Conservation (phyloP, 2,113 vertebrate species). For the Dipodomys ordii region DNA sequence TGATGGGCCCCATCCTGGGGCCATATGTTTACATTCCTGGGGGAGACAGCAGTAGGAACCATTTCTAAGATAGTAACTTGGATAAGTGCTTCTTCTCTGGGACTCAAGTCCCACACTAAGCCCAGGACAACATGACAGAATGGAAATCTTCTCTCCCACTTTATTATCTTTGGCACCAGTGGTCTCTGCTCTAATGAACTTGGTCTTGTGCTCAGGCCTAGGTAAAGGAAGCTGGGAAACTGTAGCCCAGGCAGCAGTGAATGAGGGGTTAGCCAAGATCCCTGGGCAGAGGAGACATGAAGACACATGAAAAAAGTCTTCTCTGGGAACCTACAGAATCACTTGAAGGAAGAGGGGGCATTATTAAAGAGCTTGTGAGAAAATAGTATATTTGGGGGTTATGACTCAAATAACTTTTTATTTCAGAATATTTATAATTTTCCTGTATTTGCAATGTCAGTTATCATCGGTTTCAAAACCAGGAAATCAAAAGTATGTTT, state of each 20-base stretch:
- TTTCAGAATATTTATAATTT: slow-evolving; percentile 20
- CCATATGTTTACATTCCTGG: not conserved
- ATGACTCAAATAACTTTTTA: not conserved
- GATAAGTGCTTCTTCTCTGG: not conserved
- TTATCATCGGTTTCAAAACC: slow-evolving; percentile 14
- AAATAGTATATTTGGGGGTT: not conserved
- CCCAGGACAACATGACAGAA: not conserved
- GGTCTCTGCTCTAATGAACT: not conserved
- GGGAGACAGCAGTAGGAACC: not conserved
- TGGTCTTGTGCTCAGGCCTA: accelerated
- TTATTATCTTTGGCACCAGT: too few relatives aligned
- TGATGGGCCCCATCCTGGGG: too few relatives aligned
- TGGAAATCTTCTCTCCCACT: not conserved
- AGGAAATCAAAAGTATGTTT: not conserved
- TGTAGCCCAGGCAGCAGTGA: not conserved
- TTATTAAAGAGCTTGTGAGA: not conserved
- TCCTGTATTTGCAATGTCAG: not conserved
- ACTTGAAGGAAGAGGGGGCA: not conserved
- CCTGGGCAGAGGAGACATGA: not conserved
- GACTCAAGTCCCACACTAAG: not conserved
- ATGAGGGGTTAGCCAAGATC: not conserved
- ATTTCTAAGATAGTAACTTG: not conserved
- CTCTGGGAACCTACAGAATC: not conserved
- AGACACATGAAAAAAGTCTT: not conserved
- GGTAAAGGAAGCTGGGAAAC: not conserved